These are phyloP conservation scores for Brotogeris chrysoptera DNA, from an alignment of 2,797 vertebrate species.

Conservation along the genomic window DNA sequence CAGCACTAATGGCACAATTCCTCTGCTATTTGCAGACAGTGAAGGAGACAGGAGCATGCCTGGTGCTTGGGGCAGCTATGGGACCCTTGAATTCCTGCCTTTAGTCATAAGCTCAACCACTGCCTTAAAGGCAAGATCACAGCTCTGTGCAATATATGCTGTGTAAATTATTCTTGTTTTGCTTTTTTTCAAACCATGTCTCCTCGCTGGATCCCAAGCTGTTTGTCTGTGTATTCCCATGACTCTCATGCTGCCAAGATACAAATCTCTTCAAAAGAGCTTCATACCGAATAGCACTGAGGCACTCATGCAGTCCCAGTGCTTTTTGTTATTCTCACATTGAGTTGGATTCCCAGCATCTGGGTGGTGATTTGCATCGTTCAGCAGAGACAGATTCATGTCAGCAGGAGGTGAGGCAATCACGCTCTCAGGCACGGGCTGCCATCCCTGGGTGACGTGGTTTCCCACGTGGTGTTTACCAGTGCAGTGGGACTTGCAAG, in stretches of 20 bases:
- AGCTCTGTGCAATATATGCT: background rate
- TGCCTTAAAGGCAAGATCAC: background rate
- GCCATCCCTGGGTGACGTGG: constrained; percentile 32
- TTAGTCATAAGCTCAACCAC: background rate
- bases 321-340: background rate
- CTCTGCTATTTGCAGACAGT: background rate
- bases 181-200: background rate
- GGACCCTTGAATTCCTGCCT: background rate
- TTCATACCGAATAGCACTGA: background rate
- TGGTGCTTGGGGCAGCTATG: fast-evolving
- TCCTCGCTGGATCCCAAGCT: background rate
- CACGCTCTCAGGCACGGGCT: background rate
- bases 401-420: constrained; percentile 48
- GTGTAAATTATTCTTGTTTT: background rate
- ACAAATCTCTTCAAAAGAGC: background rate
- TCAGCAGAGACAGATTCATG: background rate
- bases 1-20: background rate
- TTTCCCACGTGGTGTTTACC: constrained; percentile 65
- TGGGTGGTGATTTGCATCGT: background rate
- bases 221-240: background rate
- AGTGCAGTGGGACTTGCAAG: constrained; percentile 39
- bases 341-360: background rate
- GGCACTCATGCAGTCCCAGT: background rate
- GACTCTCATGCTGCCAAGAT: background rate
- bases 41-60: fast-evolving